Evolutionary conservation across 1,140 invertebrate species (phyloP).

Genomic region (Cepaea nemoralis): DNA sequence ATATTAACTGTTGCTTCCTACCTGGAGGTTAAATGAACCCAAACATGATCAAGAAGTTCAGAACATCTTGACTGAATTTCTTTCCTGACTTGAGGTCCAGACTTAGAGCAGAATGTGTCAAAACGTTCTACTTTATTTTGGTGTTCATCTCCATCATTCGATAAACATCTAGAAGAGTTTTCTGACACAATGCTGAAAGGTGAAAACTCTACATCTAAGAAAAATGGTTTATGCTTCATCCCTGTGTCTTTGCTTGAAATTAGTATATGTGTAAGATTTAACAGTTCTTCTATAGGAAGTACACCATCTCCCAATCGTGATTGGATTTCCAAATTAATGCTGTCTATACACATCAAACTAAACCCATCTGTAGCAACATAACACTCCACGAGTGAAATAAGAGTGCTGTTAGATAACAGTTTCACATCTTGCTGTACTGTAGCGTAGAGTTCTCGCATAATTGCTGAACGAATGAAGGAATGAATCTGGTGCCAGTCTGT

Average conservation of each 20-base stretch:
- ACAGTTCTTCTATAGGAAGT: slow-evolving; percentile 76
- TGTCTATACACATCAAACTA: slow-evolving; percentile 37
- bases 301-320: slow-evolving; percentile 73
- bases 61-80: slow-evolving; percentile 66
- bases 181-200: slow-evolving; percentile 13
- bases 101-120: slow-evolving; percentile 23
- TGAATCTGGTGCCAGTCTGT: slow-evolving; percentile 66
- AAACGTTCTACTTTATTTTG: slow-evolving; percentile 10
- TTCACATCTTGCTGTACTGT: slow-evolving; percentile 50
- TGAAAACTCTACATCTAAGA: background rate
- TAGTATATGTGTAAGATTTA: slow-evolving; percentile 7
- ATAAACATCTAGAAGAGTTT: background rate
- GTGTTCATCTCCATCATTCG: background rate
- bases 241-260: background rate
- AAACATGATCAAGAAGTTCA: slow-evolving; percentile 77
- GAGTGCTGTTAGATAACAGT: slow-evolving; percentile 46
- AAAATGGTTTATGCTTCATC: background rate
- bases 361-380: slow-evolving; percentile 47
- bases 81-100: background rate
- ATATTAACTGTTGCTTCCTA: slow-evolving; percentile 56
- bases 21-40: slow-evolving; percentile 78
- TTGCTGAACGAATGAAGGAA: slow-evolving; percentile 55
- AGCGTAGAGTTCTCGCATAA: slow-evolving; percentile 63
- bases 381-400: slow-evolving; percentile 52
- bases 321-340: slow-evolving; percentile 54